Evolutionary conservation across 2,113 vertebrate species (phyloP), one percentile per base, ranked within the genome.

Genomic region (Lampris incognitus): DNA sequence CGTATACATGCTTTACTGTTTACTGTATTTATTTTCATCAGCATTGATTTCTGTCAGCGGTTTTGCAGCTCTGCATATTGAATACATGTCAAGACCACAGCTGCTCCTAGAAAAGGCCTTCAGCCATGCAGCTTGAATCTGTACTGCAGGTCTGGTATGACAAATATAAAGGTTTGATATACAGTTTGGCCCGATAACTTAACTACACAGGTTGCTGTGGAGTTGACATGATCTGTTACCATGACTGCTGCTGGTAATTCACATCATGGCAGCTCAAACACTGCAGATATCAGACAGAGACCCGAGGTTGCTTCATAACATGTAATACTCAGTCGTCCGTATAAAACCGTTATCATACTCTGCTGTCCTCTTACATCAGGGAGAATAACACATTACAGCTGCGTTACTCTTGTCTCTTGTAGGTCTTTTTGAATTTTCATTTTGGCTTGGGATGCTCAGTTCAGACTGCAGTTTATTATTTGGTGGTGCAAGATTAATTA

Each of bases 201-300:
- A 5, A 8, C 50, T 61, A 69, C 72, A 69, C 65, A 0, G 70
- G 55, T 59, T 49, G 40, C 42, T 2, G n/a, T 60, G 70, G 50
- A 48, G 54, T 54, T 9, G 46, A 51, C 68, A 61, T 42, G 2
- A 74, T 63, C 76, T n/a, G 0, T 1, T 74, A 69, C 76, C 59
- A 73, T 84, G 76, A 81, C 83, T 82, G 83, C 83, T 88, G 85
- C 82, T 89, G 89, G 82, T 85, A 68, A 78, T 62, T 64, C 66
- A 84, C 58, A 65, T 82, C 66, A 89, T 65, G 66, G 59, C 73
- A 82, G 60, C 76, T 74, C 54, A 78, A 68, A 37, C 37, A 39
- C 0, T 65, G 3, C 49, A 6, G 44, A 6, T 8, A 37, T 57
- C 9, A 37, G 1, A 36, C 1, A 24, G 24, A 24, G 24, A 24